Conservation (phyloP, 2,113 vertebrate genomes). For the Syngnathus floridae region DNA sequence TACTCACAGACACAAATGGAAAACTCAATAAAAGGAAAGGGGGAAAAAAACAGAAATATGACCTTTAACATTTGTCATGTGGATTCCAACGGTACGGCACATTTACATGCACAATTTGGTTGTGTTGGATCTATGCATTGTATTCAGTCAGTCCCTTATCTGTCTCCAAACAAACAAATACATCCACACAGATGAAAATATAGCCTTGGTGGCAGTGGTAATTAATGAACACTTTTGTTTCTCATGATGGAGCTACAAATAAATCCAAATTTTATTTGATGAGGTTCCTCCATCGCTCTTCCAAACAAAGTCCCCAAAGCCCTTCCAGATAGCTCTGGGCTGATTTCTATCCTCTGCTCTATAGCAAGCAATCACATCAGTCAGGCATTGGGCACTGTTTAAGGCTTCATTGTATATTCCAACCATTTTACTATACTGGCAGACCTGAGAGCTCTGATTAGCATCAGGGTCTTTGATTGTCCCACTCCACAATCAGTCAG, state of each 20-base stretch:
- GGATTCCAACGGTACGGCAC: conserved; percentile 15
- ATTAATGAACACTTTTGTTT: conserved; percentile 43
- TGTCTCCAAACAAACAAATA: not conserved
- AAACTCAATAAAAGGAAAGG: not conserved
- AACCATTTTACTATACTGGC: conserved; percentile 42
- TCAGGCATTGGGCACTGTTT: conserved; percentile 37
- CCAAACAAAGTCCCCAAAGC: conserved; percentile 5
- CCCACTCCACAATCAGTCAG: conserved; percentile 67
- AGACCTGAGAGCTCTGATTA: conserved; percentile 62
- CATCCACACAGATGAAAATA: not conserved
- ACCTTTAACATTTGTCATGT: conserved; percentile 34
- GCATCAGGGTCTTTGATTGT: conserved; percentile 68
- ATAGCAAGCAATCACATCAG: conserved; percentile 56
- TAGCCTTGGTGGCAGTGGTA: not conserved
- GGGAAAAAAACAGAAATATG: conserved; percentile 27
- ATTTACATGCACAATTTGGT: conserved; percentile 47
- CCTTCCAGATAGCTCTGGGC: conserved; percentile 23
- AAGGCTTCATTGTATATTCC: conserved; percentile 56
- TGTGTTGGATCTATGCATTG: not conserved
- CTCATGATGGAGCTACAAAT: conserved; percentile 42
- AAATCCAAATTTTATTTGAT: conserved; percentile 60
- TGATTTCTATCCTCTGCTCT: conserved; percentile 44
- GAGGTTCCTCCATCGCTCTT: conserved; percentile 34
- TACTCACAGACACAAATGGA: not conserved
- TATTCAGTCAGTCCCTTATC: not conserved